Percentiles rank a stretch among this genome's conserved stretches.
These are phyloP conservation scores for Phrynocephalus versicolor DNA, from an alignment of 2,113 vertebrate genomes.

Conservation along the genomic window DNA sequence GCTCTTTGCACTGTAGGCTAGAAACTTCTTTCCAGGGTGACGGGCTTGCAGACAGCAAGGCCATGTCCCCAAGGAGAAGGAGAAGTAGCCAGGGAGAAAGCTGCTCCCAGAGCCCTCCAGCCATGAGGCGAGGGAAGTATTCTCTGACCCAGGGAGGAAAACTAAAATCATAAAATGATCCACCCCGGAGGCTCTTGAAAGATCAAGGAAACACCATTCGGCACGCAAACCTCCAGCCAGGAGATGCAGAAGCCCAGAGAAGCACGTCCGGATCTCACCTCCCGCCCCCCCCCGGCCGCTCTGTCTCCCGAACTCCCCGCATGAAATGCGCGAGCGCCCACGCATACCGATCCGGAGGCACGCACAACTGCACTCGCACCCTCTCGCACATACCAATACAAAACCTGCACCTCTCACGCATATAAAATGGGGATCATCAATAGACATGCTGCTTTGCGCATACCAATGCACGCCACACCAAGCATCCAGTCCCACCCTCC, in stretches of 20 bases:
- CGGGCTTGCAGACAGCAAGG: not conserved
- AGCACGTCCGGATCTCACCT: not conserved
- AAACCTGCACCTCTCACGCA: constrained; percentile 43
- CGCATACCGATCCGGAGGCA: constrained; percentile 36
- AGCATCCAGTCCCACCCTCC: too few relatives aligned
- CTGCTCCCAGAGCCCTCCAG: not conserved
- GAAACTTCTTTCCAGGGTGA: too few relatives aligned
- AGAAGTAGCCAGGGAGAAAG: not conserved
- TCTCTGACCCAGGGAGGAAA: not conserved
- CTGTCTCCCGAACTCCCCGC: not conserved
- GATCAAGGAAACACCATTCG: not conserved
- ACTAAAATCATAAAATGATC: not conserved
- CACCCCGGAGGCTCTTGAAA: too few relatives aligned
- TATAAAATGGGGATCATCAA: constrained; percentile 45
- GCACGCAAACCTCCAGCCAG: not conserved
- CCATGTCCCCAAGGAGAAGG: too few relatives aligned
- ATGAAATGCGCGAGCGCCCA: constrained; percentile 1
- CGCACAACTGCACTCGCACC: constrained; percentile 21
- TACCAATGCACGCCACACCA: constrained; percentile 15
- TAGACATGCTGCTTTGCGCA: constrained; percentile 19
- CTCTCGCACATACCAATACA: constrained; percentile 38
- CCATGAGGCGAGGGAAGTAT: not conserved
- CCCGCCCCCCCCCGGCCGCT: not conserved
- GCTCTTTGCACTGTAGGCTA: too few relatives aligned
- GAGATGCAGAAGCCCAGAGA: not conserved